Evolutionary conservation across 2,888 invertebrate species (phyloP), one percentile per base, ranked within the genome.

Genomic region (Galerucella calmariensis): DNA sequence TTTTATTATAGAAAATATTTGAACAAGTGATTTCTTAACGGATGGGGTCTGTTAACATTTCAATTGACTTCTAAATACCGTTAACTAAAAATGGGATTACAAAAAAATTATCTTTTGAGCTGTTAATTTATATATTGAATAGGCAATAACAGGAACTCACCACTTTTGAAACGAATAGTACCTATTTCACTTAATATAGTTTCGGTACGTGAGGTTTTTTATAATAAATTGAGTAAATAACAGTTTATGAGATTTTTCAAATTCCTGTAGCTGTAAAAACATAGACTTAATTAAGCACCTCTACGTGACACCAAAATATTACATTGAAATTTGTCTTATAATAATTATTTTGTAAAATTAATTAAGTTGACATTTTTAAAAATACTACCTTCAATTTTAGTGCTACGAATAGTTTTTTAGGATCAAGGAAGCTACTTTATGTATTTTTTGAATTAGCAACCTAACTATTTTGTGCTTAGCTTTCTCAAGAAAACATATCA

Each of bases 151-250:
- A 46, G 14, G 14, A 53, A 53, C 16, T n/a, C 9, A 9, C 20
- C 16, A 56, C 56, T 56, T 16, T 56, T 56, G 56, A 56, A 20
- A 56, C 56, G 2, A 20, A 56, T 16, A 6, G 56, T 56, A 56
- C 16, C 8, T 20, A 20, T 20, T 16, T 56, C 10, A 56, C 56
- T 56, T 10, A 56, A 20, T 56, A 16, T 10, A 16, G 3, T 56
- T 56, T 20, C 56, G 20, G 56, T 20, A 16, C 10, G 56, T 56
- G 20, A 56, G 10, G 9, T 56, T 56, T 56, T 41, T 53, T 20
- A 56, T 56, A 56, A 56, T 56, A 56, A 16, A 56, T 56, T 56
- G 20, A 56, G 56, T 56, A 56, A 56, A 56, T 56, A 56, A 56
- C 56, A 56, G 56, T 56, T 56, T 16, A 56, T 56, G 3, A 56